Evolutionary conservation across 2,113 vertebrate genomes (phyloP).

Genomic region (Paratilapia polleni): DNA sequence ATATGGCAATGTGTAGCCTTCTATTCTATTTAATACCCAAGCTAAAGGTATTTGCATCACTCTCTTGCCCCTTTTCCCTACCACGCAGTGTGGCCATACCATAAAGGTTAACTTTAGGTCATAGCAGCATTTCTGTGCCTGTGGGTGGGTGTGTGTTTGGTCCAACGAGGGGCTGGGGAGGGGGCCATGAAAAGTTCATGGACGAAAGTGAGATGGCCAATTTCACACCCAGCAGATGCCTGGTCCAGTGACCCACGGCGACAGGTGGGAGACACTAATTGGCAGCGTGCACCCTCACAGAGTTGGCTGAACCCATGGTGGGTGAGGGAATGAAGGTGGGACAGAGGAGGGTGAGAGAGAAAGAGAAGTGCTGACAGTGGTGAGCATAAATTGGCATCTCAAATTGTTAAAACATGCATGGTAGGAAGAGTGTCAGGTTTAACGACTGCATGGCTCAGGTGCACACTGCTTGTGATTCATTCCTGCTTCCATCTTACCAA

Average conservation of each 20-base stretch:
- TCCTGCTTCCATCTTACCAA: neutral
- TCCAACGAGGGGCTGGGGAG: neutral
- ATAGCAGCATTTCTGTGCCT: constrained; percentile 11
- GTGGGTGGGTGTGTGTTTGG: neutral
- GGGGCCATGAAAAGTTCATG: constrained; percentile 64
- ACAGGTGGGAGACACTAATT: constrained; percentile 81
- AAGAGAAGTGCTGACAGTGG: neutral
- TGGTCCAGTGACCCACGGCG: constrained; percentile 67
- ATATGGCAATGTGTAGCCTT: neutral
- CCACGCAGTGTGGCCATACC: constrained; percentile 58
- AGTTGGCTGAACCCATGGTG: constrained; percentile 25
- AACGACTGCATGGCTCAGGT: neutral
- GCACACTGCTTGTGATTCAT: neutral
- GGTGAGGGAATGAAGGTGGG: constrained; percentile 24
- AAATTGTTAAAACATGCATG: neutral
- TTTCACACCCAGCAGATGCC: constrained; percentile 78
- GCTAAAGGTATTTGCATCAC: constrained; percentile 22
- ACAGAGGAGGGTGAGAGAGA: constrained; percentile 4
- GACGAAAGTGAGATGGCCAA: constrained; percentile 73
- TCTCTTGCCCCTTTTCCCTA: neutral
- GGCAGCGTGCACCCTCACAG: constrained; percentile 57
- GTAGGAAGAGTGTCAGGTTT: neutral
- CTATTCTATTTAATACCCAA: neutral
- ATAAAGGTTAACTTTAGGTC: constrained; percentile 57
- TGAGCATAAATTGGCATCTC: neutral